Base-by-base conservation (phyloP, 2,888 invertebrate genomes). In the Xestia ashworthii region DNA sequence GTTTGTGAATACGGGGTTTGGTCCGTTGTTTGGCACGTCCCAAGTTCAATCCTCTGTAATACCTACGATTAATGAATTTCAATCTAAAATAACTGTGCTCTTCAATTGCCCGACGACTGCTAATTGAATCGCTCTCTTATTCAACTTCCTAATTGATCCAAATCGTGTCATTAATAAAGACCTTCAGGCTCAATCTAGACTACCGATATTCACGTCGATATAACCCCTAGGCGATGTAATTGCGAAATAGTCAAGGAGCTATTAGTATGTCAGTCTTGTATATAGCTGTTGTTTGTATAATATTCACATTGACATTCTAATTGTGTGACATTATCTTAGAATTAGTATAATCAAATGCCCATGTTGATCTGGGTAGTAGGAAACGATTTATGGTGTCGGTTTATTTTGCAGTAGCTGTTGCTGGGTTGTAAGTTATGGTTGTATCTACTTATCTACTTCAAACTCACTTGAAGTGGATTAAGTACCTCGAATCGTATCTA, bases 251-350 rank as follows among this genome's bases (percentile, higher is more conserved):
- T 66, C 70, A 76, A n/a, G 60, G 6, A 73, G 16, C 71, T 41
- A 81, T 84, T 84, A 78, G 60, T 53, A 60, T 78, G 84, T 81
- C 83, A 76, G 14, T 80, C 65, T 53, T 11, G 44, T 75, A 73
- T 75, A 67, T 69, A 69, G 55, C 76, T 62, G 72, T 72, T 72
- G 65, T 73, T 70, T 67, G 83, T 73, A 79, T 83, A 80, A 83
- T 83, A 83, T 76, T 69, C 76, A 22, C 76, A 83, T 80, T 83
- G 83, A 84, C 84, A 83, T 71, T 74, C 55, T 83, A 83, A 83
- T 84, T 84, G 65, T 71, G 48, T 58, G 67, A 70, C 69, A 74
- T 83, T 84, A 83, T 80, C 60, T 66, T 48, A 4, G 80, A 71
- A 80, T 83, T 80, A 84, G 81, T 81, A 71, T 83, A 74, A 80